Percentiles rank a stretch among this genome's conserved stretches.
These are phyloP conservation scores for Luperina testacea DNA, from an alignment of 2,888 invertebrate species.

Conservation along the genomic window DNA sequence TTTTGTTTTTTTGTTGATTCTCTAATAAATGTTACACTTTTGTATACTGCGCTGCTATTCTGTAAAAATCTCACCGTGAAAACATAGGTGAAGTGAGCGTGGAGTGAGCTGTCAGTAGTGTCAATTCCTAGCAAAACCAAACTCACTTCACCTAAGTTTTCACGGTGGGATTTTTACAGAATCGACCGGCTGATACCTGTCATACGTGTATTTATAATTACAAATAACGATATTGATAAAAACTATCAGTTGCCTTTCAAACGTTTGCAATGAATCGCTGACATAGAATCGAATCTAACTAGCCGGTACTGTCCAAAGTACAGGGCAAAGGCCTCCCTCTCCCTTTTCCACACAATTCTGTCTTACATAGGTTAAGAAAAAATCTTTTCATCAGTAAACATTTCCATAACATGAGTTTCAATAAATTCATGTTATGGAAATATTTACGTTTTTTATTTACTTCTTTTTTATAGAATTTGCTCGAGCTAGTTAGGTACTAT, in stretches of 20 bases:
- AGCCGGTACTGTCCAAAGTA: too few relatives aligned
- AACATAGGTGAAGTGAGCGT: too few relatives aligned
- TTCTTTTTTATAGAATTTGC: not conserved
- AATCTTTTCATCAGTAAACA: not conserved
- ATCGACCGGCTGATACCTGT: too few relatives aligned
- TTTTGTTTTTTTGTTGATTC: not conserved
- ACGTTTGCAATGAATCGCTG: not conserved
- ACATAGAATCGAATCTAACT: not conserved
- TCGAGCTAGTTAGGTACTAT: too few relatives aligned
- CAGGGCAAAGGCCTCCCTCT: too few relatives aligned
- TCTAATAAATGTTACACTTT: not conserved
- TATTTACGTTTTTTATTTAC: not conserved
- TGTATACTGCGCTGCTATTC: too few relatives aligned
- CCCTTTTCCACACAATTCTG: too few relatives aligned
- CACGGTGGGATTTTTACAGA: too few relatives aligned
- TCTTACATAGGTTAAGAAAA: not conserved
- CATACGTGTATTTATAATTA: not conserved
- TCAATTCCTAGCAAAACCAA: too few relatives aligned
- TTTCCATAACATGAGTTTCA: not conserved
- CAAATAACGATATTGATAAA: not conserved
- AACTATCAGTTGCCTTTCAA: not conserved
- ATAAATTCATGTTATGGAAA: not conserved
- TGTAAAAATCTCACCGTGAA: too few relatives aligned
- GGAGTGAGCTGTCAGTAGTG: too few relatives aligned
- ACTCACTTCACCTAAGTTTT: too few relatives aligned